Percentiles rank a stretch among this genome's conserved stretches.
These are phyloP conservation scores for Antechinus flavipes DNA, from an alignment of 2,113 vertebrate species.

Conservation along the genomic window DNA sequence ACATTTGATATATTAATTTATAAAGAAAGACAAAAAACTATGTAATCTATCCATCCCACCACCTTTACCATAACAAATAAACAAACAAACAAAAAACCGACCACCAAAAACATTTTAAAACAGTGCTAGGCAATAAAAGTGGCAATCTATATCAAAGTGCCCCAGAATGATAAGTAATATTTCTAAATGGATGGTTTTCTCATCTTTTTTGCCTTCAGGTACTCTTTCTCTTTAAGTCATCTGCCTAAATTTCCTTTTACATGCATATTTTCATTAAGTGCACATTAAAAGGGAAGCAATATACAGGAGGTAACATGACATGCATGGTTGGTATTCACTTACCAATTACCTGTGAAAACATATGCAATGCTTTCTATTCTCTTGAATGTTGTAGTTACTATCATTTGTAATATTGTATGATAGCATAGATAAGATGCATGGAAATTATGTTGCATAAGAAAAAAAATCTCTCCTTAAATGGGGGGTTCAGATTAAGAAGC, in stretches of 20 bases:
- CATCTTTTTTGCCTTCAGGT: background rate
- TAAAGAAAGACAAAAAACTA: background rate
- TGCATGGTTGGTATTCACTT: constrained; percentile 9
- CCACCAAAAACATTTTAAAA: background rate
- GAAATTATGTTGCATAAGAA: constrained; percentile 30
- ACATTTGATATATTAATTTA: background rate
- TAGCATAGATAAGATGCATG: background rate
- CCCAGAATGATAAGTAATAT: background rate
- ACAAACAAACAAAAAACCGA: no score
- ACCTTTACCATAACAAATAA: background rate
- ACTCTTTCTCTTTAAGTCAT: background rate
- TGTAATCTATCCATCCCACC: background rate
- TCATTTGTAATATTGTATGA: constrained; percentile 31
- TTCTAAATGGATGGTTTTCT: background rate
- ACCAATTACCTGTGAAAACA: constrained; percentile 30
- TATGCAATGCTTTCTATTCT: constrained; percentile 1
- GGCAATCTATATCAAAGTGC: background rate
- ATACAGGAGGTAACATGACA: background rate
- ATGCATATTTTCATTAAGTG: background rate
- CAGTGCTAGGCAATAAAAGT: background rate
- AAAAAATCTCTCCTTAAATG: constrained; percentile 1
- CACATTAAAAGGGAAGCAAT: background rate
- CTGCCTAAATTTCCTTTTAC: background rate
- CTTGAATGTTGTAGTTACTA: constrained; percentile 1
- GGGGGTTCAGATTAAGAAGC: background rate